phyloP scores from a whole-genome alignment of 2,797 vertebrate genomes.

The Gymnopithys bicolor region DNA sequence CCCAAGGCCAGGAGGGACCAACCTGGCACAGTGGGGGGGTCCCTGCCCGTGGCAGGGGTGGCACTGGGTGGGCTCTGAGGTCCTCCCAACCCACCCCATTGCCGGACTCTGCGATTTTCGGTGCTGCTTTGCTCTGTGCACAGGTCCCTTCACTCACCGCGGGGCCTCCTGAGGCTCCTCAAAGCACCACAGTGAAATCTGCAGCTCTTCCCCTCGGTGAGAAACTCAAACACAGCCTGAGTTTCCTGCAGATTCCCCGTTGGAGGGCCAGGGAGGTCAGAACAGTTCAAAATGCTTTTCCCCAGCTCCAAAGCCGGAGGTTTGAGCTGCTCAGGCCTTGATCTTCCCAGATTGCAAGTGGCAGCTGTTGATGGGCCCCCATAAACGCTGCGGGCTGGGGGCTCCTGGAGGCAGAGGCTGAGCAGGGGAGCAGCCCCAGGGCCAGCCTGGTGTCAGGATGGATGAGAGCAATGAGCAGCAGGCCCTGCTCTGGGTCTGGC shows the following conservation, averaged over 20 bases:
- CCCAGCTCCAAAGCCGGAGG: accelerated
- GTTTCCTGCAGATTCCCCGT: neutral
- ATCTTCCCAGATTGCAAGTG: neutral
- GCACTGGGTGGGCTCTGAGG: neutral
- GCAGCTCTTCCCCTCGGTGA: neutral
- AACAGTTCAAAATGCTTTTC: neutral
- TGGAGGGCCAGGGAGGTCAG: neutral
- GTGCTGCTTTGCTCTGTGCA: neutral
- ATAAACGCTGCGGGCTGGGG: neutral
- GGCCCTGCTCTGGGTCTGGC: neutral
- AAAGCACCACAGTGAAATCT: neutral
- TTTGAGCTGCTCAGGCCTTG: accelerated
- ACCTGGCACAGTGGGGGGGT: accelerated
- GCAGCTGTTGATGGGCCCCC: conserved; percentile 36
- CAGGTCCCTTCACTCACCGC: neutral
- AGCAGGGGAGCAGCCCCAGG: neutral
- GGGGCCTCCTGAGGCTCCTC: neutral
- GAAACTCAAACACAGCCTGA: neutral
- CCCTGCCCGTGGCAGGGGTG: neutral
- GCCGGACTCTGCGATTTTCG: neutral
- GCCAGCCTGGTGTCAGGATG: neutral
- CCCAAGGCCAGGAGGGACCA: neutral
- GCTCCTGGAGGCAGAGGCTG: neutral
- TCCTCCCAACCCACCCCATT: neutral
- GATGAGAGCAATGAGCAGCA: neutral